phyloP scores from a whole-genome alignment of 2,888 invertebrate genomes.

The Phytoseiulus persimilis region DNA sequence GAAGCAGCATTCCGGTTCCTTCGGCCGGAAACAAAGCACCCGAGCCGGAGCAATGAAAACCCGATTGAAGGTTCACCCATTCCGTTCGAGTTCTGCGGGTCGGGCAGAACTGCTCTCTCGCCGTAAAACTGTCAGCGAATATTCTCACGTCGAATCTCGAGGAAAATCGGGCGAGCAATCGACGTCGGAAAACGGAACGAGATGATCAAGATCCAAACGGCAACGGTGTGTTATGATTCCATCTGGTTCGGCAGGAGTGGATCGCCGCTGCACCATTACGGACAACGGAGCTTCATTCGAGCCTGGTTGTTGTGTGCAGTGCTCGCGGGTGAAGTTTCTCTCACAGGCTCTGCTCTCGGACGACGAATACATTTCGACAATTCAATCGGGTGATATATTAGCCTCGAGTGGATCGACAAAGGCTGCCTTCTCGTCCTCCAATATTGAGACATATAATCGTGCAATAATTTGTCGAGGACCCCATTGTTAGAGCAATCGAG shows the following conservation, averaged over 20 bases:
- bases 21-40: too few species aligned
- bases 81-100: too few species aligned
- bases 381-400: slow-evolving; percentile 5
- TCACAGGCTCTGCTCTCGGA: not conserved
- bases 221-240: not conserved
- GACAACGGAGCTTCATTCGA: not conserved
- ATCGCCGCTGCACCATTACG: not conserved
- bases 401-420: not conserved
- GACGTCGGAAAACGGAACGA: too few species aligned
- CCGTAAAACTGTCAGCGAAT: too few species aligned
- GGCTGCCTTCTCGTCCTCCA: slow-evolving; percentile 5
- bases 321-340: slow-evolving; percentile 5
- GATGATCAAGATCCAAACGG: not conserved
- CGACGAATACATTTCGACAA: not conserved
- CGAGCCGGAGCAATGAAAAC: too few species aligned
- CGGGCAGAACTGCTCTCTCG: too few species aligned
- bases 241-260: not conserved
- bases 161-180: too few species aligned
- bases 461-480: slow-evolving; percentile 5
- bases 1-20: too few species aligned
- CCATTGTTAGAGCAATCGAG: not conserved
- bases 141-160: too few species aligned
- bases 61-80: too few species aligned
- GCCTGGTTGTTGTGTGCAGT: not conserved
- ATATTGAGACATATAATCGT: slow-evolving; percentile 5